Percentiles rank a stretch among this genome's conserved stretches.
Evolutionary conservation across 2,888 invertebrate genomes (phyloP).

Genomic region (Rapana venosa): DNA sequence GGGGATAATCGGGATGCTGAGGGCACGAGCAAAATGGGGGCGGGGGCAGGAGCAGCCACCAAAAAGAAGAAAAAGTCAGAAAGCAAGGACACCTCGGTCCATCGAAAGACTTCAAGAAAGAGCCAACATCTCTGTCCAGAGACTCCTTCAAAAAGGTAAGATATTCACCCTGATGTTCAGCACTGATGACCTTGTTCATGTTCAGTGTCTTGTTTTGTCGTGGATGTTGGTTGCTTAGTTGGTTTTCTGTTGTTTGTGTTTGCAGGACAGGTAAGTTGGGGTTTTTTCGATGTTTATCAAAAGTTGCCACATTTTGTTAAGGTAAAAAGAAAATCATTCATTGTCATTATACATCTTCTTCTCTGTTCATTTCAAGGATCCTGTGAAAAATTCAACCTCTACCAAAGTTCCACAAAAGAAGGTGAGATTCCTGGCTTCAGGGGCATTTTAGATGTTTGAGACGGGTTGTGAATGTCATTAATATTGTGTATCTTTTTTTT

Average conservation of each 20-base stretch:
- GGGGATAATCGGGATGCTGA: slow-evolving; percentile 37
- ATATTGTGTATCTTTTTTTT: not conserved
- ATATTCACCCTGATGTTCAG: not conserved
- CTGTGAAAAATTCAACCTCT: not conserved
- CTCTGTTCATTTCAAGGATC: slow-evolving; percentile 22
- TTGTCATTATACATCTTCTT: slow-evolving; percentile 7
- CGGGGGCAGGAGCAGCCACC: slow-evolving; percentile 19
- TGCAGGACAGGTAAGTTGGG: slow-evolving; percentile 9
- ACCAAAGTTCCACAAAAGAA: slow-evolving; percentile 17
- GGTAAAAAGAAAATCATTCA: not conserved
- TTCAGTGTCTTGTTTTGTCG: not conserved
- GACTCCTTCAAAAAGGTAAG: slow-evolving; percentile 4
- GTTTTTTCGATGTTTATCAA: not conserved
- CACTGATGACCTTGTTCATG: not conserved
- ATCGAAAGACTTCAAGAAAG: slow-evolving; percentile 7
- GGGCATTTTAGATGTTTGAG: not conserved
- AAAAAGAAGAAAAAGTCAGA: slow-evolving; percentile 49
- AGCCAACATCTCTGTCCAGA: not conserved
- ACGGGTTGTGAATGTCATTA: not conserved
- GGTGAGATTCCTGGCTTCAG: not conserved
- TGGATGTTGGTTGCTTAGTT: not conserved
- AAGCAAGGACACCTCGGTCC: slow-evolving; percentile 31
- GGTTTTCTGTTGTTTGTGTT: not conserved
- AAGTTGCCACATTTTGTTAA: not conserved
- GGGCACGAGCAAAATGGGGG: slow-evolving; percentile 43